Evolutionary conservation across 2,113 vertebrate species (phyloP).

Genomic region (Salvelinus sp.): DNA sequence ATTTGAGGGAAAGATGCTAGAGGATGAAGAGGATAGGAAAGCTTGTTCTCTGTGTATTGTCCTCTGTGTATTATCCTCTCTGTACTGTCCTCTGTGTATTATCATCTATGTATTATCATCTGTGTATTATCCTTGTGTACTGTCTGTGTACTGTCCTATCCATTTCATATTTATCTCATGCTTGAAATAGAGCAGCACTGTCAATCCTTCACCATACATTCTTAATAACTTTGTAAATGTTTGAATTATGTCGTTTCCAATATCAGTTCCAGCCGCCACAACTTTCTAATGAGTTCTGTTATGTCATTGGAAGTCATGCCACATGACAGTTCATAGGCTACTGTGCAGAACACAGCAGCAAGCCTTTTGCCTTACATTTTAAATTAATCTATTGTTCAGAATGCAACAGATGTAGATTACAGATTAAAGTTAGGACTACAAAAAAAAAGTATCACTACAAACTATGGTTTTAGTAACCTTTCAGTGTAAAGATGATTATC

Average conservation of each 20-base stretch:
- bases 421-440: too few species aligned
- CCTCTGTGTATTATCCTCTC: too few species aligned
- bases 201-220: not conserved
- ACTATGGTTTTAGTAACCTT: too few species aligned
- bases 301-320: too few species aligned
- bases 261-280: not conserved
- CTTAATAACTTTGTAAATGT: not conserved
- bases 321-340: too few species aligned
- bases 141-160: not conserved
- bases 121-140: not conserved
- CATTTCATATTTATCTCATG: not conserved
- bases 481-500: too few species aligned
- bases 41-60: not conserved
- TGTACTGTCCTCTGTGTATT: too few species aligned
- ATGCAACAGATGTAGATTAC: not conserved
- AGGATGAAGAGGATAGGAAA: not conserved
- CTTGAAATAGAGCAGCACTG: not conserved
- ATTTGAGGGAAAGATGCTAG: not conserved
- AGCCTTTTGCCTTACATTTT: not conserved
- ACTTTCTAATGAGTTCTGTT: not conserved
- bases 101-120: not conserved
- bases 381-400: conserved; percentile 13
- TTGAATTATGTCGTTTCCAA: not conserved
- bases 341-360: too few species aligned
- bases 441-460: too few species aligned